Percentiles rank a stretch among this genome's conserved stretches.
Evolutionary conservation across 1,140 invertebrate genomes (phyloP).

Genomic region (Pygmarrhopalites habei): DNA sequence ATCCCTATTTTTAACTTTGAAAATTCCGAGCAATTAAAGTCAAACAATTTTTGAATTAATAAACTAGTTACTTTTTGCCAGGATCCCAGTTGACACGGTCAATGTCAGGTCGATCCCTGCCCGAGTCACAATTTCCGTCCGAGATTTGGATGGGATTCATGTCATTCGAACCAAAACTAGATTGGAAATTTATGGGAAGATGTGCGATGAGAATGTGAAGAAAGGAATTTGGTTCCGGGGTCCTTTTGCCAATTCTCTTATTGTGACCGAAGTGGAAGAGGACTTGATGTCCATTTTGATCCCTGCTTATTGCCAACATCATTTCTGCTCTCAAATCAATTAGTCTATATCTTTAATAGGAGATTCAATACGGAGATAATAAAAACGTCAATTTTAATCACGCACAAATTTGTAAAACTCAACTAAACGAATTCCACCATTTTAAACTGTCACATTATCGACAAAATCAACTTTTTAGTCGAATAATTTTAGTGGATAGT

Average conservation of each 20-base stretch:
- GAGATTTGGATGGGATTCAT: not conserved
- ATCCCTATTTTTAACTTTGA: too few species aligned
- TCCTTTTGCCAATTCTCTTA: not conserved
- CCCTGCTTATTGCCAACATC: not conserved
- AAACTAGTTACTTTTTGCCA: too few species aligned
- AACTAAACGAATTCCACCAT: too few species aligned
- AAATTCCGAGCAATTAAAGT: too few species aligned
- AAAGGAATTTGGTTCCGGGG: constrained; percentile 9
- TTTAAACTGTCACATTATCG: too few species aligned
- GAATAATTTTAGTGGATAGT: too few species aligned
- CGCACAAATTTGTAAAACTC: too few species aligned
- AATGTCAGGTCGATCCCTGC: not conserved
- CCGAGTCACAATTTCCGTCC: not conserved
- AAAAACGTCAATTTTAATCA: not conserved
- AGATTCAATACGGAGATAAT: not conserved
- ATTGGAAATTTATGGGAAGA: constrained; percentile 1
- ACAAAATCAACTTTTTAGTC: too few species aligned
- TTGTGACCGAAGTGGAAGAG: not conserved
- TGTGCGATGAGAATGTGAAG: not conserved
- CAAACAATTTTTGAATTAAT: too few species aligned
- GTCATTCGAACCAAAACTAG: constrained; percentile 1
- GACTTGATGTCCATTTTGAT: constrained; percentile 4
- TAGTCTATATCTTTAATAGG: not conserved
- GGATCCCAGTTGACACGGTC: not conserved
- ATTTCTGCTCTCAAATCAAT: not conserved